A percentile compares a stretch with the other conserved stretches of the same genome.
Evolutionary conservation across 2,113 vertebrate species (phyloP).

Genomic region (Rallus limicola): DNA sequence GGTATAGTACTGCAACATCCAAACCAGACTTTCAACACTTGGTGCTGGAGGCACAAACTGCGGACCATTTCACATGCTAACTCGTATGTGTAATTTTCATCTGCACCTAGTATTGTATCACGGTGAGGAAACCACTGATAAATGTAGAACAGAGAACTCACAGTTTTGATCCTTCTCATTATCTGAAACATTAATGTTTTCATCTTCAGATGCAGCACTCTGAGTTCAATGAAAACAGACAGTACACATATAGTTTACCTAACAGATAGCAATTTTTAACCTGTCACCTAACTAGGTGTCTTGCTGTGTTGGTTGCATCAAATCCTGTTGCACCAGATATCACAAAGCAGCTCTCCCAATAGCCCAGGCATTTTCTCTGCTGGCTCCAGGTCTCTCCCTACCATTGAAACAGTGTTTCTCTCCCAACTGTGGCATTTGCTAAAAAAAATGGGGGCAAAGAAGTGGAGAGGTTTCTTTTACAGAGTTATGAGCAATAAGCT

Average conservation of each 20-base stretch:
- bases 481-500: background rate
- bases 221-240: background rate
- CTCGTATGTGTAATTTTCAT: background rate
- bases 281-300: background rate
- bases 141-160: background rate
- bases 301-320: background rate
- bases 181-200: background rate
- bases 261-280: background rate
- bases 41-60: background rate
- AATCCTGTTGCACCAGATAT: background rate
- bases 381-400: background rate
- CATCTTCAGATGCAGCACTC: background rate
- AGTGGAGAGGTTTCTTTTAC: background rate
- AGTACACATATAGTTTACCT: background rate
- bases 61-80: accelerated
- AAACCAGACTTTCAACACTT: background rate
- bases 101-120: background rate
- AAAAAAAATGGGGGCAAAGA: background rate
- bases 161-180: background rate
- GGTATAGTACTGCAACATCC: background rate
- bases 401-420: background rate
- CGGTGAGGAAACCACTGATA: background rate
- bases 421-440: background rate
- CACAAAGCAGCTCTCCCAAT: background rate
- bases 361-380: background rate